phyloP scores from a whole-genome alignment of 2,797 vertebrate genomes.

The Anomalospiza imberbis region DNA sequence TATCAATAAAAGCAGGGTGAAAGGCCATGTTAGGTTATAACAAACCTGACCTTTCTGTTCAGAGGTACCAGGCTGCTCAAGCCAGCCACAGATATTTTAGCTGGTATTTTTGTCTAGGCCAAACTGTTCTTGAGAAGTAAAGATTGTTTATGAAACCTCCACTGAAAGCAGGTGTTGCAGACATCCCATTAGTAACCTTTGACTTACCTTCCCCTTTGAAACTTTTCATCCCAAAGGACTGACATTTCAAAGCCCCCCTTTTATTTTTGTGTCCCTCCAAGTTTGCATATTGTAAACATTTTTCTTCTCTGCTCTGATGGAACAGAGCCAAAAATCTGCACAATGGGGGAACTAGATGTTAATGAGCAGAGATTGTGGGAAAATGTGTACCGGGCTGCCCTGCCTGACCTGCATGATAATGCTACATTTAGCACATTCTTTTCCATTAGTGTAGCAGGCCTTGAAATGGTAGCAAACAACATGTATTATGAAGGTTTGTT shows the following conservation, averaged over 20 bases:
- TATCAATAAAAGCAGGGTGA: constrained; percentile 32
- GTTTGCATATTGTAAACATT: constrained; percentile 67
- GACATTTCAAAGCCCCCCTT: constrained; percentile 45
- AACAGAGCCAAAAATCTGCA: constrained; percentile 64
- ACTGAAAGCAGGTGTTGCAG: constrained; percentile 56
- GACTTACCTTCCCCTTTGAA: constrained; percentile 58
- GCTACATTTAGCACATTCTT: constrained; percentile 73
- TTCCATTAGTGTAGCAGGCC: constrained; percentile 61
- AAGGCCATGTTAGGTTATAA: background rate
- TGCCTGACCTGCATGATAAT: constrained; percentile 70
- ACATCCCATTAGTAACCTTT: constrained; percentile 63
- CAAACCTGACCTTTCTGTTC: constrained; percentile 41
- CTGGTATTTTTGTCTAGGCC: background rate
- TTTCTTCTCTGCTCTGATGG: constrained; percentile 35
- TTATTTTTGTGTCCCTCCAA: background rate
- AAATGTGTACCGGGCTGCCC: constrained; percentile 62
- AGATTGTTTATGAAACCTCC: constrained; percentile 57
- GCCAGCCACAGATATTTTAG: constrained; percentile 11
- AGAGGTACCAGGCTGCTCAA: constrained; percentile 22
- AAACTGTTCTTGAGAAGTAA: constrained; percentile 30
- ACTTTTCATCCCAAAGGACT: constrained; percentile 51
- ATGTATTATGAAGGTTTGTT: constrained; percentile 46
- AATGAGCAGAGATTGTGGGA: constrained; percentile 74
- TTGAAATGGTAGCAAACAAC: constrained; percentile 62
- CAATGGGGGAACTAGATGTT: constrained; percentile 70